Conservation (phyloP, 2,113 vertebrate genomes). For the Dromiciops gliroides region DNA sequence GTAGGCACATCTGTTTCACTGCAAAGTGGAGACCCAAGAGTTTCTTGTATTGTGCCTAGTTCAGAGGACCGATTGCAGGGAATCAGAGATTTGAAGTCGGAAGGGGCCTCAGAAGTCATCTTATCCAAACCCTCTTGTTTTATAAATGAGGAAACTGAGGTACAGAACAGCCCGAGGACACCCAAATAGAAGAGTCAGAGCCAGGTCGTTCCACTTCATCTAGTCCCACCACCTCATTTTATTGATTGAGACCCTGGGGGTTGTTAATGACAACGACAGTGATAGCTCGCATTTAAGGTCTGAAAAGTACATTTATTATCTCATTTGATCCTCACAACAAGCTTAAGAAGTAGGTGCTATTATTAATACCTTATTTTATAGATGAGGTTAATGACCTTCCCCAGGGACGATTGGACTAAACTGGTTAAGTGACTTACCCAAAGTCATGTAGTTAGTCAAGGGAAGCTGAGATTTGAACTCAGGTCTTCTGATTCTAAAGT, state of each 20-base stretch:
- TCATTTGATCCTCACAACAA: background rate
- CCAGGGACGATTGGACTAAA: background rate
- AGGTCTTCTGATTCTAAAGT: background rate
- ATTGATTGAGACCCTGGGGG: background rate
- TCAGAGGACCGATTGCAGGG: conserved; percentile 32
- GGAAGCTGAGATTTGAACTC: background rate
- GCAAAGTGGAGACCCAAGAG: background rate
- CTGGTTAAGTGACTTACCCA: background rate
- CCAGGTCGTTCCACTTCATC: background rate
- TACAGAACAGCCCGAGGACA: too few relatives aligned
- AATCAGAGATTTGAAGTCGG: background rate
- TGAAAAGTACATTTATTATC: background rate
- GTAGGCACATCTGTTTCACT: conserved; percentile 66
- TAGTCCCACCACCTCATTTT: background rate
- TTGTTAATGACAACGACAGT: background rate
- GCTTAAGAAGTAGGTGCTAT: background rate
- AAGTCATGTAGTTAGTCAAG: background rate
- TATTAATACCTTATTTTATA: background rate
- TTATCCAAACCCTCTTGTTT: background rate
- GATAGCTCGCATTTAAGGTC: too few relatives aligned
- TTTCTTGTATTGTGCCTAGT: background rate
- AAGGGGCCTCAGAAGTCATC: background rate
- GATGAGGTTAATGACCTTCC: background rate
- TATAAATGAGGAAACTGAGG: background rate
- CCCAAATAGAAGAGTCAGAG: too few relatives aligned